Evolutionary conservation across 1,140 invertebrate genomes (phyloP), one percentile per base, ranked within the genome.

Genomic region (Polypedilum vanderplanki): DNA sequence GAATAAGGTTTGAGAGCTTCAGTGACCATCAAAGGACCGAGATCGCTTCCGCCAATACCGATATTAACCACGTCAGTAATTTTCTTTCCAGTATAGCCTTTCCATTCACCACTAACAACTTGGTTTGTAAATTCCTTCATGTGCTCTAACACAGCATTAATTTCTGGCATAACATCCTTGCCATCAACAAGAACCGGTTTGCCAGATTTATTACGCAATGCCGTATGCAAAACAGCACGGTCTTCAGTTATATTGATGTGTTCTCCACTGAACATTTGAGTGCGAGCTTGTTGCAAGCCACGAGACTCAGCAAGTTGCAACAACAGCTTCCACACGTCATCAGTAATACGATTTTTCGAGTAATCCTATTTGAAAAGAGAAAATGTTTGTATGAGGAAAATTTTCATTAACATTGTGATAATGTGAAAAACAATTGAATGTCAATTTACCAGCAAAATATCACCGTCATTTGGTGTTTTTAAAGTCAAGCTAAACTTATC

Each of bases 31-130:
- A 98, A 85, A 1, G 98, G 98, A 33, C 98, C 98, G 79, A 99
- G 85, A 88, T 99, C 98, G 7, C 98, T 99, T 33, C 98, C 98
- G 74, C 98, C 98, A 80, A 99, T 99, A 74, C 98, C 98, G 86
- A 99, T 99, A 83, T 99, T 99, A 33, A 99, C 93, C 73, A 99
- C 94, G 87, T 99, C 97, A 76, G 94, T 97, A 73, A 99, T 99
- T 75, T 90, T 82, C 84, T 98, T 96, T 9, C 96, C 97, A 4
- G 95, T 96, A 81, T 93, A 98, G 83, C 88, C 88, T 78, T 87
- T 88, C 88, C 88, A 90, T 40, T 85, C 79, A 12, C 88, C 88
- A 77, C 84, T 86, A 24, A 88, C 85, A 76, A 94, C 90, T 81
- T 91, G 86, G 76, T 91, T 86, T 24, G 89, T 90, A 81, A 99